Conservation (phyloP, 2,113 vertebrate species). For the Planiliza haematocheilus region DNA sequence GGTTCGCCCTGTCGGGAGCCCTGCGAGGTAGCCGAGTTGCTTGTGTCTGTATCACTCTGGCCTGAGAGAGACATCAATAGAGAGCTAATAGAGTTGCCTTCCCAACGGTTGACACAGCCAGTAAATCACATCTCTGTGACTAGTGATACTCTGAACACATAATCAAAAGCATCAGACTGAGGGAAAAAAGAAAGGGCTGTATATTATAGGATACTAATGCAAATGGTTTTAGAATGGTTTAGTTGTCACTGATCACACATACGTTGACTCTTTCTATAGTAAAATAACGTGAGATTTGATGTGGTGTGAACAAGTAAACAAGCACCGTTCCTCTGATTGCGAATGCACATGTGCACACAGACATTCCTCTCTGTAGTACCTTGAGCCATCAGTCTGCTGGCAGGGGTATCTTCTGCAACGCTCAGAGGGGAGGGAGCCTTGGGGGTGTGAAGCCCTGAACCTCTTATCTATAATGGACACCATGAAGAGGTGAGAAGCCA, state of each 20-base stretch:
- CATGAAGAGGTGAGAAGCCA: slow-evolving; percentile 19
- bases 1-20: slow-evolving; percentile 75
- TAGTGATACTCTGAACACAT: slow-evolving; percentile 15
- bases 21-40: slow-evolving; percentile 78
- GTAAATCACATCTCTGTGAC: slow-evolving; percentile 9
- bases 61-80: slow-evolving; percentile 77
- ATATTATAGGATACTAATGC: slow-evolving; percentile 7
- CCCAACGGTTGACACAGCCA: not conserved
- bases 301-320: slow-evolving; percentile 19
- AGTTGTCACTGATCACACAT: not conserved
- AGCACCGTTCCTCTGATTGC: slow-evolving; percentile 4
- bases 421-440: slow-evolving; percentile 43
- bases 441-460: slow-evolving; percentile 65
- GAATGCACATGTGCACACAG: slow-evolving; percentile 1
- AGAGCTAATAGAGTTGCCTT: slow-evolving; percentile 29
- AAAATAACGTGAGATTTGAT: slow-evolving; percentile 30
- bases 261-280: slow-evolving; percentile 1
- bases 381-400: slow-evolving; percentile 86
- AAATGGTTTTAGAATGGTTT: slow-evolving; percentile 30
- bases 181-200: slow-evolving; percentile 4
- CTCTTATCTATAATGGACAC: slow-evolving; percentile 79
- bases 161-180: slow-evolving; percentile 32
- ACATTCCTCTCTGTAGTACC: slow-evolving; percentile 73
- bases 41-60: slow-evolving; percentile 86
- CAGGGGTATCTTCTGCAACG: slow-evolving; percentile 76